These are phyloP conservation scores for Scopus umbretta DNA, from an alignment of 2,113 vertebrate species.

Conservation along the genomic window DNA sequence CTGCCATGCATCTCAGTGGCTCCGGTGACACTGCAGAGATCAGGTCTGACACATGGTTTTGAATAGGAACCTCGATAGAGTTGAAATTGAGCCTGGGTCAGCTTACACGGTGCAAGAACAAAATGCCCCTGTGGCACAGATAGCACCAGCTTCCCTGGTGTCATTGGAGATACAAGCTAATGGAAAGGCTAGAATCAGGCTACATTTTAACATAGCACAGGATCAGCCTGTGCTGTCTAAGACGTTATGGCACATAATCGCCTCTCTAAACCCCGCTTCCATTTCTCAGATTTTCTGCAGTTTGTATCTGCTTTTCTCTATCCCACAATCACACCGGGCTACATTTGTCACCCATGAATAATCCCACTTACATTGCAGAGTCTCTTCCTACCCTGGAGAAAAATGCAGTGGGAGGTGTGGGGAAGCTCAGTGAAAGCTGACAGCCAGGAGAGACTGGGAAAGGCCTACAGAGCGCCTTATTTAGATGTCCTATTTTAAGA, in stretches of 20 bases:
- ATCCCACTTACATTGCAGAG: slow-evolving; percentile 54
- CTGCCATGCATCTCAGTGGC: neutral
- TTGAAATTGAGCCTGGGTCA: neutral
- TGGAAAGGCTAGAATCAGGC: neutral
- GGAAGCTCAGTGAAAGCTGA: slow-evolving; percentile 66
- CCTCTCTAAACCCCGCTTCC: neutral
- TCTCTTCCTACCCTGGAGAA: slow-evolving; percentile 59
- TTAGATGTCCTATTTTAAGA: slow-evolving; percentile 64
- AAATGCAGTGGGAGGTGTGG: slow-evolving; percentile 64
- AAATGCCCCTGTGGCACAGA: neutral
- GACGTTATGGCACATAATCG: neutral
- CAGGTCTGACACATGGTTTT: neutral
- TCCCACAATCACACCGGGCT: slow-evolving; percentile 11
- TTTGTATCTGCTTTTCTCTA: slow-evolving; percentile 38
- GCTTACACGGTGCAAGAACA: neutral
- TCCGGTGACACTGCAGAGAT: neutral
- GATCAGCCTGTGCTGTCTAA: neutral
- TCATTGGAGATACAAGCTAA: neutral
- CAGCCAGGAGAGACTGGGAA: slow-evolving; percentile 64
- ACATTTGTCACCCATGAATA: slow-evolving; percentile 62
- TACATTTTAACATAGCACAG: neutral
- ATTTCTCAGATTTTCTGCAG: neutral
- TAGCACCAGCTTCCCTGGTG: neutral
- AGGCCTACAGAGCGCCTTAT: slow-evolving; percentile 51
- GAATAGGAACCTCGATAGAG: neutral